These are phyloP conservation scores for Phyllotis vaccarum DNA, from an alignment of 2,797 vertebrate species.

Conservation along the genomic window DNA sequence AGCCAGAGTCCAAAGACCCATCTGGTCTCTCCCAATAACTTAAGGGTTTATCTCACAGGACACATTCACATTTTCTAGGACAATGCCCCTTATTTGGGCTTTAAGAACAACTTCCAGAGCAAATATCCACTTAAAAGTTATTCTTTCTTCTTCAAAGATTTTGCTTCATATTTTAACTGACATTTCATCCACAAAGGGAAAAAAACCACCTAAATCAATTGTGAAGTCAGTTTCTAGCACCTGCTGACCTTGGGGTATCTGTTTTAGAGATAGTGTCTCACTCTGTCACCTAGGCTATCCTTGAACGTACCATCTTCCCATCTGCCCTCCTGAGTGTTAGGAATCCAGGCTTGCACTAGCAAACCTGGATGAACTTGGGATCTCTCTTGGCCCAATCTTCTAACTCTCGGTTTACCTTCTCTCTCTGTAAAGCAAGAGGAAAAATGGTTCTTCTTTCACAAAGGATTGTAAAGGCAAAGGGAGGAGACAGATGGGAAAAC, in stretches of 20 bases:
- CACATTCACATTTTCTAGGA: neutral
- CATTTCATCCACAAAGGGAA: neutral
- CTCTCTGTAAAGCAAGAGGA: neutral
- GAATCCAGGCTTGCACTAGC: neutral
- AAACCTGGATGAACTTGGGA: neutral
- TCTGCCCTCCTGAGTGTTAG: neutral
- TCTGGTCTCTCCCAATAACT: neutral
- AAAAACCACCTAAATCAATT: neutral
- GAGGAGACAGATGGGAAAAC: neutral
- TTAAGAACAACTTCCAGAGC: slow-evolving; percentile 10
- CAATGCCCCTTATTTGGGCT: neutral
- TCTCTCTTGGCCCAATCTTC: neutral
- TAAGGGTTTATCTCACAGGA: neutral
- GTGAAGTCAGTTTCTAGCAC: neutral
- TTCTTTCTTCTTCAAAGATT: neutral
- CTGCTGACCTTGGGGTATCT: neutral
- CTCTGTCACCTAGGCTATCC: neutral
- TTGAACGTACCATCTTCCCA: neutral
- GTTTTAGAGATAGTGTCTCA: neutral
- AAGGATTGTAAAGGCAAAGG: neutral
- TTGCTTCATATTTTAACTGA: slow-evolving; percentile 13
- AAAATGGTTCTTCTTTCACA: neutral
- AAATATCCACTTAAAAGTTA: neutral
- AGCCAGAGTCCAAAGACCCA: neutral
- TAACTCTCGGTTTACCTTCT: neutral